Evolutionary conservation across 2,113 vertebrate genomes (phyloP), one percentile per base, ranked within the genome.

Genomic region (Corapipo altera): DNA sequence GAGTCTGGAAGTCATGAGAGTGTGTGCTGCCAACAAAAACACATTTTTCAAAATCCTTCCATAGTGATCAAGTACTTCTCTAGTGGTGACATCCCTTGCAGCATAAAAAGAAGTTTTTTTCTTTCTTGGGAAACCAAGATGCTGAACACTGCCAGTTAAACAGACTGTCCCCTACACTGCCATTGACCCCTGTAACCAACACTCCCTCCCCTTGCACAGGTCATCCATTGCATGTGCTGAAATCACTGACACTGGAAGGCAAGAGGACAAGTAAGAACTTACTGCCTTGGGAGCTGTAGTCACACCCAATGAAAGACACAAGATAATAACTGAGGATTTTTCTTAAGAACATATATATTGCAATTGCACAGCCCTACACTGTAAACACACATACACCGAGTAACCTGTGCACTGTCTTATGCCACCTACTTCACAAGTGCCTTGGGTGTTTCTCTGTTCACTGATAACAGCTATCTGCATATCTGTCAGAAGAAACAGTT

Each of bases 1-100:
- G 89, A 95, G 94, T 94, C 72, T 94, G 72, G 67, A 94, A 94
- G n/a, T 48, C 67, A 80, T 7, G 19, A 19, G 27, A 59, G 7
- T 5, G 11, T 48, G 9, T 17, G 13, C 27, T 96, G 95, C 95
- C 94, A 96, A 96, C 35, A 86, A 91, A 95, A 95, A 83, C 88
- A 83, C 18, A 59, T 83, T 94, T 83, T 91, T 48, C 41, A 91
- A 76, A 88, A 85, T 37, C 43, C 37, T 93, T 84, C 30, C 24
- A 48, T 14, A 30, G 46, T 3, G 15, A 93, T 59, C 59, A 78
- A 91, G 5, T 70, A 64, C 55, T 95, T 84, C 24, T 48, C 79
- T 43, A 8, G 30, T 48, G 55, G 39, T 2, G 5, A 93, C 24
- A 74, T 48, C 30, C 35, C 88, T 23, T n/a, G 41, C 10, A 77